Conservation (phyloP, 2,113 vertebrate species). For the Diphyllodes magnificus region DNA sequence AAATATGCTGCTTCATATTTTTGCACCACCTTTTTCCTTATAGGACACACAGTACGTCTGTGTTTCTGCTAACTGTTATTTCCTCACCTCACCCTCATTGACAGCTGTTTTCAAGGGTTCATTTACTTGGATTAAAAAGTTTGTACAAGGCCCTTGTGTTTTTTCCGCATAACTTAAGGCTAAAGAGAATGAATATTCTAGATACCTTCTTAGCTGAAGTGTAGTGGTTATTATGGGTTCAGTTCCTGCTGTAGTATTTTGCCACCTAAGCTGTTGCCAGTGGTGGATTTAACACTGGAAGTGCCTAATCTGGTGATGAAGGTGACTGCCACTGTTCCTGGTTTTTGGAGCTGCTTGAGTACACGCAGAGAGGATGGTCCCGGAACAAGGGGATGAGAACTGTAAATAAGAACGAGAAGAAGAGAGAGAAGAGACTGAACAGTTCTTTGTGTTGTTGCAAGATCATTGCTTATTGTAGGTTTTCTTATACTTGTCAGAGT, state of each 20-base stretch:
- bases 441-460: background rate
- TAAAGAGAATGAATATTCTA: background rate
- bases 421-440: background rate
- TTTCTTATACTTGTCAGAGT: background rate
- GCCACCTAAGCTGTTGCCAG: background rate
- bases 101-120: background rate
- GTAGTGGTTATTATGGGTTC: background rate
- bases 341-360: background rate
- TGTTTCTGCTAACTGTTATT: background rate
- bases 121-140: background rate
- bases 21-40: background rate
- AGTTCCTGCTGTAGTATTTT: background rate
- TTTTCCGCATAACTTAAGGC: rapidly evolving
- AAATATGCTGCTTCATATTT: background rate
- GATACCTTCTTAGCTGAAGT: background rate
- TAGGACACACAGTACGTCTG: background rate
- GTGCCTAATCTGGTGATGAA: background rate
- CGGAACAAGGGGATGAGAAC: background rate
- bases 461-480: background rate
- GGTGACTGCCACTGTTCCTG: rapidly evolving
- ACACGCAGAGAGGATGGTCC: background rate
- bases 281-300: background rate
- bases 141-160: background rate
- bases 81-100: background rate
- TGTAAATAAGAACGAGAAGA: background rate